Evolutionary conservation across 2,113 vertebrate species (phyloP).

Genomic region (Nanorana parkeri): DNA sequence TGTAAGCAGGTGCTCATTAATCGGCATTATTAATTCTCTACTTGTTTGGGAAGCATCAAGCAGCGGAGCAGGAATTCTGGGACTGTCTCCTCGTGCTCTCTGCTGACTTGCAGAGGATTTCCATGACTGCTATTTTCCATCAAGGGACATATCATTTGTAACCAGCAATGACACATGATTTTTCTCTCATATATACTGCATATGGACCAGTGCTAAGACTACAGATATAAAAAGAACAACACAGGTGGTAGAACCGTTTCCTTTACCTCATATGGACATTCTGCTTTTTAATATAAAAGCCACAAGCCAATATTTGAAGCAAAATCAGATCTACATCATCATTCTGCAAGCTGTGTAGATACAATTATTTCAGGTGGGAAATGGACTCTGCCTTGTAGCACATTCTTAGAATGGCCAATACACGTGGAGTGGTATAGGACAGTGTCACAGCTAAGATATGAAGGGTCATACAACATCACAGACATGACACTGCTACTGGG

Average conservation of each 20-base stretch:
- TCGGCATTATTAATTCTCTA: neutral
- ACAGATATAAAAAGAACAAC: neutral
- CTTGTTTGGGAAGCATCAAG: slow-evolving; percentile 20
- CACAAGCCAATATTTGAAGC: no score
- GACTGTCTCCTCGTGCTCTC: slow-evolving; percentile 31
- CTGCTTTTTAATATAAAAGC: neutral
- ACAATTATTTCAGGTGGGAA: no score
- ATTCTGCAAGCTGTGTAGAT: no score
- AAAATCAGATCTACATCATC: no score
- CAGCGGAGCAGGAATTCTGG: slow-evolving; percentile 19
- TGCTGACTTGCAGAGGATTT: slow-evolving; percentile 38
- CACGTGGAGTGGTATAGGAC: no score
- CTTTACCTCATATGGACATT: neutral
- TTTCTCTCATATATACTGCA: neutral
- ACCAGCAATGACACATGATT: neutral
- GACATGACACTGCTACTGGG: no score
- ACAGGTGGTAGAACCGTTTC: neutral
- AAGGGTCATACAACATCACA: no score
- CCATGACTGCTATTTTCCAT: slow-evolving; percentile 50
- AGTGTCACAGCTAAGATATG: no score
- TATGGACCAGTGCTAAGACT: neutral
- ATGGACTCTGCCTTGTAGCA: no score
- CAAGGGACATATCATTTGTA: slow-evolving; percentile 42
- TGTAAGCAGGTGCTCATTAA: neutral
- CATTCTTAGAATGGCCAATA: no score